Conservation (phyloP, 1,140 invertebrate species). For the Cepaea nemoralis region DNA sequence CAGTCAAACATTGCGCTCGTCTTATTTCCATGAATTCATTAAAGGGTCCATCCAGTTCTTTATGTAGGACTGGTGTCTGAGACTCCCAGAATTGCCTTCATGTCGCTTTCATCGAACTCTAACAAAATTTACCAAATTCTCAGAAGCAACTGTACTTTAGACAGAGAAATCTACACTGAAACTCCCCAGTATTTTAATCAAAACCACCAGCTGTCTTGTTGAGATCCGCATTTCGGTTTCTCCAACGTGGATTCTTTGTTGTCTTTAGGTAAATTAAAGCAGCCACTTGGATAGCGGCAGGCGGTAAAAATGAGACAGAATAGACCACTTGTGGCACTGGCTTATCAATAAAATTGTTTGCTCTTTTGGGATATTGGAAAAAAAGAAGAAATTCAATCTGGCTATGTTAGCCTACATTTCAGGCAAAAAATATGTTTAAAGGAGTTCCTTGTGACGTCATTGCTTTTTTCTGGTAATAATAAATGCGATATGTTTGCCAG, state of each 20-base stretch:
- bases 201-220: conserved; percentile 7
- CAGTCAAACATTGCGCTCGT: background rate
- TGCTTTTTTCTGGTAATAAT: background rate
- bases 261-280: conserved; percentile 7
- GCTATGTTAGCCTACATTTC: background rate
- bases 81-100: background rate
- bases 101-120: background rate
- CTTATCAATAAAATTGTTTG: background rate
- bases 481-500: background rate
- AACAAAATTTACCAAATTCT: background rate
- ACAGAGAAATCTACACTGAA: background rate
- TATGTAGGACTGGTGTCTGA: background rate
- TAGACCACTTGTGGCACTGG: background rate
- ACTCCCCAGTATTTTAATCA: conserved; percentile 6
- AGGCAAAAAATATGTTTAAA: background rate
- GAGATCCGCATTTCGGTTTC: background rate
- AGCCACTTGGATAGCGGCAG: background rate
- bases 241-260: background rate
- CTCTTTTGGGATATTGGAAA: background rate
- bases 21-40: background rate
- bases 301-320: background rate
- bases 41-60: background rate
- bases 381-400: background rate
- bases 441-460: background rate
- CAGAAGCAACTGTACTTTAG: background rate